A percentile compares a stretch with the other conserved stretches of the same genome.
Evolutionary conservation across 2,797 vertebrate species (phyloP).

Genomic region (Poliocrania exsul): DNA sequence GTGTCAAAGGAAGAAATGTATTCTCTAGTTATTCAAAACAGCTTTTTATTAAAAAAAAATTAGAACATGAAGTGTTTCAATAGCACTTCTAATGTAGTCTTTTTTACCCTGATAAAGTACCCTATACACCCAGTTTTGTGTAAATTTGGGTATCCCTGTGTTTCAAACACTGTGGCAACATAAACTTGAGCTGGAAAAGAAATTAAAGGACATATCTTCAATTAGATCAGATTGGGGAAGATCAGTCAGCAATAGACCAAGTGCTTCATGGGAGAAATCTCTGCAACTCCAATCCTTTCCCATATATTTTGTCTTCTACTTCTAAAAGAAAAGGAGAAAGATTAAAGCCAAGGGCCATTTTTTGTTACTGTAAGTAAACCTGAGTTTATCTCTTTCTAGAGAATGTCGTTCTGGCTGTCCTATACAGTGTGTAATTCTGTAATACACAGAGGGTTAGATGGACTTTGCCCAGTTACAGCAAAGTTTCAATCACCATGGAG

Average conservation of each 20-base stretch:
- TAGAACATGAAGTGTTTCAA: not conserved
- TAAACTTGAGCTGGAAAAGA: not conserved
- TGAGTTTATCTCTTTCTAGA: not conserved
- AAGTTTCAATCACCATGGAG: not conserved
- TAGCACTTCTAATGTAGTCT: not conserved
- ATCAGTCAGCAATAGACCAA: not conserved
- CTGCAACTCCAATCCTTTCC: not conserved
- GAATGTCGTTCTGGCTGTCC: not conserved
- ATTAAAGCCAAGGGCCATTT: not conserved
- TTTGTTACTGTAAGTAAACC: not conserved
- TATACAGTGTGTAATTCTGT: not conserved
- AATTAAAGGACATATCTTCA: not conserved
- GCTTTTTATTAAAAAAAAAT: not conserved
- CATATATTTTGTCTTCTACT: not conserved
- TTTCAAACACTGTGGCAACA: not conserved
- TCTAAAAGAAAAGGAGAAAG: not conserved
- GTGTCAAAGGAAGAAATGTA: not conserved
- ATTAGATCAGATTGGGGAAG: not conserved
- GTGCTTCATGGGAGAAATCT: not conserved
- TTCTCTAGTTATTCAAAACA: not conserved
- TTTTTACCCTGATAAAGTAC: not conserved
- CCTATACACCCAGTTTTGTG: not conserved
- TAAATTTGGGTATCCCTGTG: not conserved
- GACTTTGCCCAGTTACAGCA: not conserved
- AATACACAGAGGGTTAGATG: fast-evolving